Base-by-base conservation (phyloP, 35 echinoderm and acorn worm genomes). In the Anneissia japonica region DNA sequence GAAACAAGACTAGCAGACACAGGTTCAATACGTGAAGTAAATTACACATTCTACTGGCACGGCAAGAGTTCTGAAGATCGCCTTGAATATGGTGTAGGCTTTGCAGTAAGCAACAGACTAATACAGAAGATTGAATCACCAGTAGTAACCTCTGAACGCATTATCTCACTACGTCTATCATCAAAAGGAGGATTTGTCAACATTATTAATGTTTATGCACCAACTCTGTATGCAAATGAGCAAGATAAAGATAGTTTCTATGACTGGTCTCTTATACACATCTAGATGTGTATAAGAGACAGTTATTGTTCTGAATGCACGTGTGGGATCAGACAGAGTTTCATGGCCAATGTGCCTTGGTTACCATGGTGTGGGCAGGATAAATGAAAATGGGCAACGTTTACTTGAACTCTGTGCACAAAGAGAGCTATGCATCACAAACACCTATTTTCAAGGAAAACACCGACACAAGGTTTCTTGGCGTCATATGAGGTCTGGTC, bases 351-450 rank as follows among this genome's bases (percentile, higher is more conserved):
- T 28, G 0, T 80, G 39, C 79, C 0, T 91, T 9, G 89, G 89
- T 38, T 74, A 91, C 21, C 41, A 39, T 38, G 75, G 89, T 37
- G 21, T 91, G 5, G 75, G 77, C 31, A 86, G 75, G 46, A 36
- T 91, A 36, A 91, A 91, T 41, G 89, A 91, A 19, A 91, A 91
- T 78, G 89, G 89, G 3, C 84, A 91, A 37, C 28, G 80, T 4
- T 55, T 83, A 4, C 72, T 81, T 0, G 83, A 91, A 32, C 56
- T 87, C 21, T 38, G 87, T 36, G 46, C 30, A 30, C 79, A 81
- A 29, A 36, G 85, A 1, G 41, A 35, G 35, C 82, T 89, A 0
- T 93, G 91, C 81, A 46, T 93, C 21, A 89, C 91, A 30, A 93
- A 93, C 83, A 81, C 91, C 19, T 93, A 46, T 55, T 93, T 89